phyloP scores from a whole-genome alignment of 2,888 invertebrate genomes.

The Coremacera marginata region DNA sequence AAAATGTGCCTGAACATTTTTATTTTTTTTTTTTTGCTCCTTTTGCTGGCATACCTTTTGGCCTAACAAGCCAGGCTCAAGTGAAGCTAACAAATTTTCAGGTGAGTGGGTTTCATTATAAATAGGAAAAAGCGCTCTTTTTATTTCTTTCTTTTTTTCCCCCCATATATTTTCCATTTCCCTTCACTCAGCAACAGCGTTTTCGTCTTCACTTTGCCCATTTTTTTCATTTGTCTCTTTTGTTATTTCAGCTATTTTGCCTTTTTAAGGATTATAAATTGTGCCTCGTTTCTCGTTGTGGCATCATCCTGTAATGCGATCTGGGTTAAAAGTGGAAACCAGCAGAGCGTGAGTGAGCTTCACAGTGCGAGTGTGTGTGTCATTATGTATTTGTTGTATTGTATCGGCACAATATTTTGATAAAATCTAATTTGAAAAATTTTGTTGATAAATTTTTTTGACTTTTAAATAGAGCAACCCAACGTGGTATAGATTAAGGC shows the following conservation, averaged over 20 bases:
- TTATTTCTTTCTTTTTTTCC: neutral
- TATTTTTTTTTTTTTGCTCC: too few relatives aligned
- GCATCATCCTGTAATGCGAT: constrained; percentile 3
- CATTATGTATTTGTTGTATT: neutral
- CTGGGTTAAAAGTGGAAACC: neutral
- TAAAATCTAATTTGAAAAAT: constrained; percentile 12
- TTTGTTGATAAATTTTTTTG: neutral
- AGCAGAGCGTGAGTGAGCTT: neutral
- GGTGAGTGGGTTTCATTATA: neutral
- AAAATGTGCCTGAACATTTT: too few relatives aligned
- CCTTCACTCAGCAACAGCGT: neutral
- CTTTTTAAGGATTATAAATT: constrained; percentile 14
- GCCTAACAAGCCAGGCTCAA: too few relatives aligned
- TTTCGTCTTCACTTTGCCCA: neutral
- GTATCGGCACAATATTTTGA: neutral
- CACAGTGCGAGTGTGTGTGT: neutral
- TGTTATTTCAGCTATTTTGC: neutral
- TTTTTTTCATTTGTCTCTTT: neutral
- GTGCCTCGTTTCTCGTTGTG: neutral
- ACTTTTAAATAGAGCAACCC: too few relatives aligned
- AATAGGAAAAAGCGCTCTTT: too few relatives aligned
- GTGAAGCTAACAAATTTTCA: neutral
- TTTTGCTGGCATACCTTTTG: too few relatives aligned
- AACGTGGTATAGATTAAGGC: too few relatives aligned
- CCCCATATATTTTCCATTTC: neutral